These are phyloP conservation scores for Xestia xanthographa DNA, from an alignment of 2,888 invertebrate species.

Conservation along the genomic window DNA sequence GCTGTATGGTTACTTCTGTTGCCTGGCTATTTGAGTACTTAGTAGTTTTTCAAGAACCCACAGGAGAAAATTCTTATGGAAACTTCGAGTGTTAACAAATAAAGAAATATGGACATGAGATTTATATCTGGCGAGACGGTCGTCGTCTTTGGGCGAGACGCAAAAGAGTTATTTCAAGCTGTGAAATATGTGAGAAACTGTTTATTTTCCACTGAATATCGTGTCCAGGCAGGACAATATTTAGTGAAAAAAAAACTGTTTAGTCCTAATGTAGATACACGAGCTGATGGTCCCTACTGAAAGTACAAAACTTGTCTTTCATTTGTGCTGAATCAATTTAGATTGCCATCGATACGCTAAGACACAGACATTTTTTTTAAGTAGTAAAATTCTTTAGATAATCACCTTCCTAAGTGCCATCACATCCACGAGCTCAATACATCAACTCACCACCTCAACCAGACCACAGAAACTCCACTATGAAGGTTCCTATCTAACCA, in stretches of 20 bases:
- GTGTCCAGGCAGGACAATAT: too few relatives aligned
- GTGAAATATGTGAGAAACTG: background rate
- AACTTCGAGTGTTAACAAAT: background rate
- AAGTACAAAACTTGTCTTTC: too few relatives aligned
- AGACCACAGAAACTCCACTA: slow-evolving; percentile 1
- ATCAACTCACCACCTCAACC: slow-evolving; percentile 26
- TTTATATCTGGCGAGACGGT: background rate
- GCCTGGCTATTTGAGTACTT: background rate
- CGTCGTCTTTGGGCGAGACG: background rate
- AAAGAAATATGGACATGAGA: background rate
- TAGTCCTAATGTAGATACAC: too few relatives aligned
- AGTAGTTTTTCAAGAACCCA: background rate
- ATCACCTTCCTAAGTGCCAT: background rate
- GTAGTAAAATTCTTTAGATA: background rate
- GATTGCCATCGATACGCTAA: background rate
- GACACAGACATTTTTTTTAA: background rate
- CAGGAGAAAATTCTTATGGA: background rate
- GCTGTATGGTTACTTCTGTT: background rate
- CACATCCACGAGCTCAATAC: background rate
- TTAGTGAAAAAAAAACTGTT: too few relatives aligned
- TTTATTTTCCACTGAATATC: background rate
- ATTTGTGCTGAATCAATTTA: background rate
- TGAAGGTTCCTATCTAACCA: slow-evolving; percentile 30
- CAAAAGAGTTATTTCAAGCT: background rate
- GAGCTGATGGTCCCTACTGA: too few relatives aligned